Evolutionary conservation across 2,113 vertebrate genomes (phyloP).

Genomic region (Sminthopsis crassicaudata): DNA sequence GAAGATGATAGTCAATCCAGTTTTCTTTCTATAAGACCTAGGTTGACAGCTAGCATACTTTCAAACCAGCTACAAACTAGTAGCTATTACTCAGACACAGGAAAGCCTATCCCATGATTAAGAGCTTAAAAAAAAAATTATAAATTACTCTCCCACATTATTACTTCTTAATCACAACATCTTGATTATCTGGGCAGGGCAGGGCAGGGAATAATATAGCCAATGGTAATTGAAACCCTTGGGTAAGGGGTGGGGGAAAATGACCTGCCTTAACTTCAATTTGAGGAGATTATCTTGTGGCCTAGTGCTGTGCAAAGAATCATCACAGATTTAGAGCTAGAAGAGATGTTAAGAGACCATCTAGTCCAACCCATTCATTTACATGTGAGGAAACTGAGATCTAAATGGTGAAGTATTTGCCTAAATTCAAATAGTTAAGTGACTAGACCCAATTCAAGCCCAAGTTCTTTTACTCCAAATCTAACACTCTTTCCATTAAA

Average conservation of each 20-base stretch:
- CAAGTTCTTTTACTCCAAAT: background rate
- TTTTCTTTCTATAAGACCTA: background rate
- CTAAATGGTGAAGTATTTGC: background rate
- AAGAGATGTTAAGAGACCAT: background rate
- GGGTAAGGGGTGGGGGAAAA: background rate
- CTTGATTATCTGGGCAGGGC: background rate
- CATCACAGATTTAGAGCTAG: background rate
- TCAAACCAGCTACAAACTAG: background rate
- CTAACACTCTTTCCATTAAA: background rate
- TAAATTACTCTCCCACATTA: background rate
- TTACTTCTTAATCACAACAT: background rate
- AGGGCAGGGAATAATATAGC: background rate
- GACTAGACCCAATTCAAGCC: background rate
- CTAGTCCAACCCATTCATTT: background rate
- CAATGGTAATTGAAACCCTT: background rate
- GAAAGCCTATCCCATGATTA: constrained; percentile 1
- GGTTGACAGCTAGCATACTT: background rate
- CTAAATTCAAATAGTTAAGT: background rate
- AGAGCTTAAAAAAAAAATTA: background rate
- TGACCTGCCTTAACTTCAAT: background rate
- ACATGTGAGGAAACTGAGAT: background rate
- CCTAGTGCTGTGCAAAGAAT: background rate
- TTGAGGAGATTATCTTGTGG: background rate
- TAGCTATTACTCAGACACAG: background rate
- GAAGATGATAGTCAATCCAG: background rate